phyloP scores from a whole-genome alignment of 2,797 vertebrate species.

The Heteromormyrus szaboi region DNA sequence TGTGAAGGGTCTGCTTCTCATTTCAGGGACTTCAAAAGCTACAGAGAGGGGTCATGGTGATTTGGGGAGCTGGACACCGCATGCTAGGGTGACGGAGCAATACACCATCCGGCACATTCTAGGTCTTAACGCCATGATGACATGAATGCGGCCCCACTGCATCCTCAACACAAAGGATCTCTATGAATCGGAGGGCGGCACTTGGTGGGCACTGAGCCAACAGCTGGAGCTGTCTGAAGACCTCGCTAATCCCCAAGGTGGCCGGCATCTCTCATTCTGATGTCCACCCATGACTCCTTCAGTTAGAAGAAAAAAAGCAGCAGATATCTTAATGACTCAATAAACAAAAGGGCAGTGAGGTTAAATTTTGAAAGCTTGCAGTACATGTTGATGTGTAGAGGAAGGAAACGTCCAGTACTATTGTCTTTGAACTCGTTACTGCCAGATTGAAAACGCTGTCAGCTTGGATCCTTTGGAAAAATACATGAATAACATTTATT shows the following conservation, averaged over 20 bases:
- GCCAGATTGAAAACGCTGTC: not conserved
- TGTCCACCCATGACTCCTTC: not conserved
- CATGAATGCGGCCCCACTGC: not conserved
- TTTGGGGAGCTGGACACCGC: not conserved
- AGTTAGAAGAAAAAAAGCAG: not conserved
- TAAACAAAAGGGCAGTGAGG: not conserved
- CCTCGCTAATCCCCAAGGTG: not conserved
- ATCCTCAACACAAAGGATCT: not conserved
- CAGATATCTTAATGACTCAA: not conserved
- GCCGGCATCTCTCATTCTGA: not conserved
- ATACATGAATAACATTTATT: constrained; percentile 30
- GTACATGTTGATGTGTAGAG: not conserved
- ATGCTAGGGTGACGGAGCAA: not conserved
- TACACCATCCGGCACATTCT: not conserved
- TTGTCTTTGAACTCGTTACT: not conserved
- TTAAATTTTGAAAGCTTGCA: not conserved
- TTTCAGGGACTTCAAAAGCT: not conserved
- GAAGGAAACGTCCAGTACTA: not conserved
- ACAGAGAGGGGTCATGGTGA: not conserved
- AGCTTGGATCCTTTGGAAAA: constrained; percentile 7
- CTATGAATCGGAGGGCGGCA: not conserved
- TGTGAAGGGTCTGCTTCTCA: not conserved
- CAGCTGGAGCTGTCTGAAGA: not conserved
- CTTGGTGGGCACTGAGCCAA: not conserved
- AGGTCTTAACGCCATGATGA: not conserved